Base-by-base conservation (phyloP, 1,140 invertebrate genomes). In the Musca vetustissima region DNA sequence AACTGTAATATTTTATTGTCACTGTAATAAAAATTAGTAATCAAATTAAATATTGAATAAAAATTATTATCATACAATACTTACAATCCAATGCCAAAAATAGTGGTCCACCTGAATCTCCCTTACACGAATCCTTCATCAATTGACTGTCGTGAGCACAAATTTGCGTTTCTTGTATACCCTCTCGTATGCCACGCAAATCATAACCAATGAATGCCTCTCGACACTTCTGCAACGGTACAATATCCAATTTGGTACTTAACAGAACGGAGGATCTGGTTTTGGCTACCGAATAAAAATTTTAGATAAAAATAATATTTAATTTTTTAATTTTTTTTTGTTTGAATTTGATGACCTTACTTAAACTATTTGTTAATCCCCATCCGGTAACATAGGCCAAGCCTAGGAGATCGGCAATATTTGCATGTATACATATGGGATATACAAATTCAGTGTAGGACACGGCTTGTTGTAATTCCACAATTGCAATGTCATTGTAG, bases 101-200 rank as follows among this genome's bases (percentile, higher is more conserved):
- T 14, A 92, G 73, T 0, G 90, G 88, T 0, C 89, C 90, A 2
- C 90, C 90, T 1, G 88, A 89, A 73, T 91, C 90, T 1, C 90
- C 90, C 50, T 81, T 70, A 67, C 89, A 90, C 0, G 88, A 86
- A 70, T 90, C 89, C 14, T 61, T 53, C 72, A 73, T 90, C 76
- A 73, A 89, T 8, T 85, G 85, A n/a, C 17, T 1, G 48, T 65
- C 64, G 1, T 85, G 85, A 0, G 86, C 86, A 66, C 87, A 88
- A 2, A 88, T 13, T 69, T 88, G 85, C 1, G 73, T 66, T 0
- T 69, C 49, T 2, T 67, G 69, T 3, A 82, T 64, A 24, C 75
- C 79, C 4, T 73, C 11, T n/a, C 14, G 0, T 14, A 55, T 8
- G 8, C 2, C 1, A 4, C 32, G 52, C 11, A 9, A 50, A n/a